These are phyloP conservation scores for Falcunculus frontatus DNA, from an alignment of 2,113 vertebrate species.

Conservation along the genomic window DNA sequence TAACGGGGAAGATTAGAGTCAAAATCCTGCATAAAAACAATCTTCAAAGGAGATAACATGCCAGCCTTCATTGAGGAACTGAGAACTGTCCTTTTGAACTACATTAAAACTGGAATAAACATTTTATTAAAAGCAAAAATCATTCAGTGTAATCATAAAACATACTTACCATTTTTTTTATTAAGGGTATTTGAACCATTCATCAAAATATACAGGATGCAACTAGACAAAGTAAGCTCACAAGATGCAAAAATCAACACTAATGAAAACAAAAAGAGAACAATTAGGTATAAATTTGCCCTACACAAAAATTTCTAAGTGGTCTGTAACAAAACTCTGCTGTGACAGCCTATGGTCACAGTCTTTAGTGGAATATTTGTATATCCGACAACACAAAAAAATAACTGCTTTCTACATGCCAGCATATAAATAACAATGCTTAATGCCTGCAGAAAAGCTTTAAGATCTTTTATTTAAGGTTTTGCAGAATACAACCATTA, in stretches of 20 bases:
- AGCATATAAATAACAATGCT: neutral
- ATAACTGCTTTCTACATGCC: neutral
- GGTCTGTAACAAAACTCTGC: neutral
- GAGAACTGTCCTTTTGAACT: neutral
- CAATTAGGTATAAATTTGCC: neutral
- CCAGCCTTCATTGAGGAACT: neutral
- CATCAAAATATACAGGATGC: neutral
- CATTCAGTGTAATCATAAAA: neutral
- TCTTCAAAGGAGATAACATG: neutral
- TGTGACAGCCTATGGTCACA: neutral
- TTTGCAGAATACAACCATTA: neutral
- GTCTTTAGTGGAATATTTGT: neutral
- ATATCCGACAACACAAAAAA: neutral
- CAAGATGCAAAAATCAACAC: neutral
- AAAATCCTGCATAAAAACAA: neutral
- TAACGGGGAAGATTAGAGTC: neutral
- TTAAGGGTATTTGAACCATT: neutral
- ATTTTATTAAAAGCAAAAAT: neutral
- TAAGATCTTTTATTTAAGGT: neutral
- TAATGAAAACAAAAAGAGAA: neutral
- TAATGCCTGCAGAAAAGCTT: neutral
- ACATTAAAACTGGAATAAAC: neutral
- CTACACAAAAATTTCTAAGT: neutral
- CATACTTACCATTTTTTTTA: neutral
- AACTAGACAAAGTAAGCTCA: neutral